These are phyloP conservation scores for Caenorhabditis tropicalis DNA, from an alignment of 1,140 invertebrate genomes.

Conservation along the genomic window DNA sequence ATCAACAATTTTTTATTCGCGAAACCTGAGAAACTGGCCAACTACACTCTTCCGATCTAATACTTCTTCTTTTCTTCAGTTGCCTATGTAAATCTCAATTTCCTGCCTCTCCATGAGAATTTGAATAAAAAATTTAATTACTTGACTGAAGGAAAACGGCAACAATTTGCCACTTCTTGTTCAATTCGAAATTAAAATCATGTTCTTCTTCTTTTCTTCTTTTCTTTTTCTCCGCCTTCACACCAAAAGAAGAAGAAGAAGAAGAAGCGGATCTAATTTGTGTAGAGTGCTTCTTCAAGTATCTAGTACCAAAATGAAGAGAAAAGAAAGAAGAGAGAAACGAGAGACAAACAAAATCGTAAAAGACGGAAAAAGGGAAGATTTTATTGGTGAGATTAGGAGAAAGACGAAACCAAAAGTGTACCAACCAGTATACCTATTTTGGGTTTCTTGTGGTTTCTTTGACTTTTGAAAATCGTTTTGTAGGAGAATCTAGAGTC, in stretches of 20 bases:
- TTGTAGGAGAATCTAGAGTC: neutral
- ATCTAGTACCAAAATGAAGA: constrained; percentile 33
- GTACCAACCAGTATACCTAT: neutral
- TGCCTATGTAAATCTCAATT: neutral
- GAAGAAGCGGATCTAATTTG: constrained; percentile 20
- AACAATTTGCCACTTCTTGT: neutral
- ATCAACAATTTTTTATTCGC: constrained; percentile 65
- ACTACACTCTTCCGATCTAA: neutral
- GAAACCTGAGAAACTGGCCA: constrained; percentile 9
- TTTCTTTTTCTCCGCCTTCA: neutral
- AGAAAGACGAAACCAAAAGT: neutral
- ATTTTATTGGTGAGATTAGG: constrained; percentile 40
- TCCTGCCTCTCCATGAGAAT: neutral
- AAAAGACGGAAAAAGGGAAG: neutral
- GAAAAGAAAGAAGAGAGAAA: neutral
- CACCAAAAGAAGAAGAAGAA: neutral
- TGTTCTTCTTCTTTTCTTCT: neutral
- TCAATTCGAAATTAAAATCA: constrained; percentile 24
- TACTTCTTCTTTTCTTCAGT: neutral
- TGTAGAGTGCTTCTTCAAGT: constrained; percentile 28
- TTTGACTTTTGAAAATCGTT: neutral
- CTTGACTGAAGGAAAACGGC: neutral
- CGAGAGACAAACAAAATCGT: constrained; percentile 20
- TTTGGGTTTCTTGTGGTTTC: neutral
- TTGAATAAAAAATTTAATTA: constrained; percentile 40